Evolutionary conservation across 2,888 invertebrate genomes (phyloP), one percentile per base, ranked within the genome.

Genomic region (Acrobasis consociella): DNA sequence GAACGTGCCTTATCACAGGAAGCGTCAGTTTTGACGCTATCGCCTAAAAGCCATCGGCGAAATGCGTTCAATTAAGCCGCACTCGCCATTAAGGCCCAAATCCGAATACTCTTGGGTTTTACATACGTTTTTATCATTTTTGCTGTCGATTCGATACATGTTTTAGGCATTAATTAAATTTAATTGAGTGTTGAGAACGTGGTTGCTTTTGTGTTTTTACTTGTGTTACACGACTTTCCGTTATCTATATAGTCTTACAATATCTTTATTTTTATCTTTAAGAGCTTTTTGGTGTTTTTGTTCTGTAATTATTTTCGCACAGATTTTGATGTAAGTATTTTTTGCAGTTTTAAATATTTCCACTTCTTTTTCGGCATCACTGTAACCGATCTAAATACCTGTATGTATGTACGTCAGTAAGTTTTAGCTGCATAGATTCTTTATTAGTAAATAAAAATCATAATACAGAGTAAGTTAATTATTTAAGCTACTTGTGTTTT

Each of bases 11-110:
- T 89, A 90, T 90, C 90, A 81, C 78, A 81, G 84, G 81, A 82
- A 80, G 82, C 78, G 86, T 85, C 86, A 83, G 78, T 80, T 82
- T 74, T 85, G 89, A 87, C 89, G 77, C 75, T 89, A 89, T 89
- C 88, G 74, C 74, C 70, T 78, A 74, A 80, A 82, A 83, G 74
- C 79, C 80, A 83, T 85, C 80, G 78, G 78, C 75, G 78, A 81
- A 89, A 85, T 85, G 86, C 80, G 79, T 83, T 82, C 83, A 85
- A 85, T 85, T 86, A 85, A 73, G 75, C 72, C 65, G 69, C 67
- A 69, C 72, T 75, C 76, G 73, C 74, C 73, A 75, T 72, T 72
- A 74, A 78, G 69, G 72, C 74, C 70, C 72, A 74, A 75, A 78
- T 72, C 68, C 74, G 71, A 66, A 31, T 55, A 75, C 70, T 69